Percentiles rank a stretch among this genome's conserved stretches.
phyloP scores from a whole-genome alignment of 2,888 invertebrate genomes.

The Lordiphosa fenestrarum region DNA sequence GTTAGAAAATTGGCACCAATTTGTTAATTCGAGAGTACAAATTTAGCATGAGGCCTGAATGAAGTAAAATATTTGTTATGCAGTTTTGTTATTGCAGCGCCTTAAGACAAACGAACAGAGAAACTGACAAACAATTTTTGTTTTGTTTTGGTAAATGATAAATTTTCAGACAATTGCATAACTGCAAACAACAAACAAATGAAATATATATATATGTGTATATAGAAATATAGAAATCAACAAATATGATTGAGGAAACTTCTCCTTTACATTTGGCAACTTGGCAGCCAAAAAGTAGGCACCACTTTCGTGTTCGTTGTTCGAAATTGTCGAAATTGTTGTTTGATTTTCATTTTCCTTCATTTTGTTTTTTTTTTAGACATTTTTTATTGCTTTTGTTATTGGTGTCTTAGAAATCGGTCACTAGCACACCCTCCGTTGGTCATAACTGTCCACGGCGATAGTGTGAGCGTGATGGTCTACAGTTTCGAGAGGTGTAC shows the following conservation, averaged over 20 bases:
- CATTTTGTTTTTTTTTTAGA: conserved; percentile 12
- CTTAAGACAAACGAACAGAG: conserved; percentile 34
- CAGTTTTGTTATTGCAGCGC: conserved; percentile 26
- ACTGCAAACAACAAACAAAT: conserved; percentile 48
- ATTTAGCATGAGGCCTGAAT: too few relatives aligned
- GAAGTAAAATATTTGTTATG: conserved; percentile 18
- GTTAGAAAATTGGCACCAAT: conserved; percentile 15
- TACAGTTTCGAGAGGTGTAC: conserved; percentile 46
- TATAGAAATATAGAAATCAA: conserved; percentile 24
- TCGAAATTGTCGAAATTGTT: conserved; percentile 25
- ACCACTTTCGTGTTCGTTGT: conserved; percentile 38
- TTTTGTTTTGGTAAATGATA: conserved; percentile 17
- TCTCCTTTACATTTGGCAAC: conserved; percentile 57
- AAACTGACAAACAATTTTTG: conserved; percentile 34
- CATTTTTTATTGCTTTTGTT: conserved; percentile 21
- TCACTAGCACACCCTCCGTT: conserved; percentile 78
- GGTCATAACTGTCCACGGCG: conserved; percentile 80
- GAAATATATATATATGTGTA: conserved; percentile 30
- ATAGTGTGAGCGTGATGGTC: conserved; percentile 79
- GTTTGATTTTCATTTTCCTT: conserved; percentile 27
- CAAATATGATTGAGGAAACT: conserved; percentile 29
- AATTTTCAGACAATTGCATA: conserved; percentile 51
- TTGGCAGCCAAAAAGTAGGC: conserved; percentile 18
- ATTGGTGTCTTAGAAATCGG: conserved; percentile 76
- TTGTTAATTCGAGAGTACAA: too few relatives aligned